Base-by-base conservation (phyloP, 2,888 invertebrate species). In the Drosophila pseudotalamancana region DNA sequence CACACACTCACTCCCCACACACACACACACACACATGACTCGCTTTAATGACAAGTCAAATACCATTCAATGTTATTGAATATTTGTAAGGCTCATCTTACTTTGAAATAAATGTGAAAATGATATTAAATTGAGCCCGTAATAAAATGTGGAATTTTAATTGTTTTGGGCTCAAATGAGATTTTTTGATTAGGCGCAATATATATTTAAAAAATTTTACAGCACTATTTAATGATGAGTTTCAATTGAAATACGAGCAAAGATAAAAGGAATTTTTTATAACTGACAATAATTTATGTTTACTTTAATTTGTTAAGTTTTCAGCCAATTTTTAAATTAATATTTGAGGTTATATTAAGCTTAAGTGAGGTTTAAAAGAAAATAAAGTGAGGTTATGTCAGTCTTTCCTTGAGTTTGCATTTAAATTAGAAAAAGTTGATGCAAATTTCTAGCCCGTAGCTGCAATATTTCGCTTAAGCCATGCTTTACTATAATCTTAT, bases 51-150 rank as follows among this genome's bases (percentile, higher is more conserved):
- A 49, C 23, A 63, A 55, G 46, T 49, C 49, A 51, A n/a, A n/a
- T n/a, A n/a, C n/a, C n/a, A n/a, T 35, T 49, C 16, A 12, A 14
- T n/a, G 5, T 1, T n/a, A 12, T 53, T 57, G 29, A 18, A 32
- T 23, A 35, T 46, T 53, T 48, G 14, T 0, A 31, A 31, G 39
- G 25, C 40, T 64, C 65, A 27, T 29, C 50, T 64, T 71, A 31
- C 74, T 32, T 34, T 12, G 19, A 27, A 16, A 16, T 45, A 8
- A 50, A 14, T 56, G 34, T 4, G 29, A 6, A 6, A 4, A 40
- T 31, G 8, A 32, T 45, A 9, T 25, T 49, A 9, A 56, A 18
- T 34, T 48, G 9, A 19, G 19, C 8, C 19, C 23, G 11, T 6
- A 27, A 37, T 34, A 29, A 51, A 43, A 19, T 48, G 39, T 18